Evolutionary conservation across 2,888 invertebrate genomes (phyloP).

Genomic region (Eristalis tenax): DNA sequence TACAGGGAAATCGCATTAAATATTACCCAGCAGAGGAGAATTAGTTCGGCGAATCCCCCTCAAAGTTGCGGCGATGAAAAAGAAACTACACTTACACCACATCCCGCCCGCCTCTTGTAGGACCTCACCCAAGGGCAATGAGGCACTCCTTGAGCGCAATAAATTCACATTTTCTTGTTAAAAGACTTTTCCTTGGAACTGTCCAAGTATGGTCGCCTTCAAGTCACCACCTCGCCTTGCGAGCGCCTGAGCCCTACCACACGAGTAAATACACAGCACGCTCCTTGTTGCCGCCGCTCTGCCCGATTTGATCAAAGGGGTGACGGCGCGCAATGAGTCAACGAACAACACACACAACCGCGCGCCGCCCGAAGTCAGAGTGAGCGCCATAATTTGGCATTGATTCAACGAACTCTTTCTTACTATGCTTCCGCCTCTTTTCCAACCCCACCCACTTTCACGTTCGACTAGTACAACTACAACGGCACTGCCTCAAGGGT

Average conservation of each 20-base stretch:
- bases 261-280: conserved; percentile 3
- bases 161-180: conserved; percentile 34
- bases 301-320: not conserved
- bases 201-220: conserved; percentile 17
- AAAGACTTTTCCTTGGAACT: conserved; percentile 28
- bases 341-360: conserved; percentile 3
- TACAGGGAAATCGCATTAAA: not conserved
- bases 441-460: not conserved
- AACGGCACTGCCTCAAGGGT: conserved; percentile 1
- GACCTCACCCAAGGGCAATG: conserved; percentile 37
- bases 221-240: not conserved
- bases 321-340: conserved; percentile 49
- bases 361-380: not conserved
- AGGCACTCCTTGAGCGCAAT: not conserved
- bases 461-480: conserved; percentile 12
- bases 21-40: not conserved
- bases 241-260: not conserved
- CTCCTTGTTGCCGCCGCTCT: not conserved
- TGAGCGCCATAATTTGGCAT: conserved; percentile 19
- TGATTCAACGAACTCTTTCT: conserved; percentile 43
- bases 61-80: not conserved
- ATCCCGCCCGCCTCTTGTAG: not conserved
- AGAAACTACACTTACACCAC: not conserved
- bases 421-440: not conserved
- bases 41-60: not conserved